phyloP scores from a whole-genome alignment of 1,140 invertebrate species.

The Apis dorsata region DNA sequence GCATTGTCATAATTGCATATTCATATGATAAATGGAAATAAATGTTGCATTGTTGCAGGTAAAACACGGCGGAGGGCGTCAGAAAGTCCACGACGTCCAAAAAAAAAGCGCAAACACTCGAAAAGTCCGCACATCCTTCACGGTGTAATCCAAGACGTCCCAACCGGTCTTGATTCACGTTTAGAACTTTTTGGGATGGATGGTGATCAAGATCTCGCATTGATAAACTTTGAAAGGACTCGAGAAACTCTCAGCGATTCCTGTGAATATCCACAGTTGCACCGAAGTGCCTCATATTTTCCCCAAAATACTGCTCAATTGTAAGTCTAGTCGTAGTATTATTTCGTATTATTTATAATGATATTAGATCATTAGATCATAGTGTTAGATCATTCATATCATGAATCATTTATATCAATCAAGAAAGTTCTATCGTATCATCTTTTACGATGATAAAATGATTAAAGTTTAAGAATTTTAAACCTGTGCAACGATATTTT shows the following conservation, averaged over 20 bases:
- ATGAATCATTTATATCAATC: too few relatives aligned
- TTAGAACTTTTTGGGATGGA: slow-evolving; percentile 74
- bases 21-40: background rate
- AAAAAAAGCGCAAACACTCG: slow-evolving; percentile 72
- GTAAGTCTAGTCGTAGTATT: slow-evolving; percentile 65
- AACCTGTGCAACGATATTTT: too few relatives aligned
- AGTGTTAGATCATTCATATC: too few relatives aligned
- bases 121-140: slow-evolving; percentile 69
- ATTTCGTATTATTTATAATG: too few relatives aligned
- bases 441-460: too few relatives aligned
- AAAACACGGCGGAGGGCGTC: slow-evolving; percentile 71
- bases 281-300: slow-evolving; percentile 78
- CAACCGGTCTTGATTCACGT: slow-evolving; percentile 69
- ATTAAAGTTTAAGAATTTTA: too few relatives aligned
- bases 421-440: too few relatives aligned
- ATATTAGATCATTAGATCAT: too few relatives aligned
- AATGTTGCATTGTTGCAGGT: slow-evolving; percentile 49
- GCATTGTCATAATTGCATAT: background rate
- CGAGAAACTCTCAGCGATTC: slow-evolving; percentile 71
- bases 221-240: slow-evolving; percentile 74
- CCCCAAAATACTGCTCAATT: slow-evolving; percentile 75
- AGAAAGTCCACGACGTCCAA: slow-evolving; percentile 72
- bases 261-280: slow-evolving; percentile 73
- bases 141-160: slow-evolving; percentile 62
- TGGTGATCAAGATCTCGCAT: slow-evolving; percentile 72